Conservation (phyloP, 30 jellyfish, hydroid and myxozoan genomes). For the Aurelia aurita region DNA sequence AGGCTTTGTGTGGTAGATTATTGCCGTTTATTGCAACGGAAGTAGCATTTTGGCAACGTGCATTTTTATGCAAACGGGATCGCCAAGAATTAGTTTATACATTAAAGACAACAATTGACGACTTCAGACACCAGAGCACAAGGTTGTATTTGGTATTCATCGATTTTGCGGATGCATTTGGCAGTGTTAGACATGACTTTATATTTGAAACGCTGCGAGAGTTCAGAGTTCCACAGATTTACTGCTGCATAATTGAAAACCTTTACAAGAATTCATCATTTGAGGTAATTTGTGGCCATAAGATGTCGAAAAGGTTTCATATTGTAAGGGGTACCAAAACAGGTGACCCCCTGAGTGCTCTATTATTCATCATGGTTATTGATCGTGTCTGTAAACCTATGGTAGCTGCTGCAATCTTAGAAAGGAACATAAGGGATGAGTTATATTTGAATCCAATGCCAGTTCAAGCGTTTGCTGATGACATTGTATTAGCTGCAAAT, state of each 20-base stretch:
- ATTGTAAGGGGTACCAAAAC: not conserved
- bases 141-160: too few species aligned
- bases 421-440: too few species aligned
- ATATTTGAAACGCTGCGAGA: too few species aligned
- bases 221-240: too few species aligned
- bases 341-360: slow-evolving; percentile 22
- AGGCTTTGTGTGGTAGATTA: slow-evolving; percentile 16
- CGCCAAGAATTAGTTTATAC: slow-evolving; percentile 1
- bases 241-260: too few species aligned
- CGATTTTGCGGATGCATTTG: too few species aligned
- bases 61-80: slow-evolving; percentile 14
- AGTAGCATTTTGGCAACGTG: slow-evolving; percentile 15
- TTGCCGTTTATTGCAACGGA: slow-evolving; percentile 10
- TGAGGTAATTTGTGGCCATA: too few species aligned
- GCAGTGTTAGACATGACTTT: too few species aligned
- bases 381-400: not conserved
- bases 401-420: slow-evolving; percentile 10
- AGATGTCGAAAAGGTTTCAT: not conserved
- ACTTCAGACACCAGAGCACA: too few species aligned
- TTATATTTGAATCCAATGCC: not conserved
- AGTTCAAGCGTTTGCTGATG: slow-evolving; percentile 27
- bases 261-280: too few species aligned
- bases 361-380: slow-evolving; percentile 1
- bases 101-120: not conserved
- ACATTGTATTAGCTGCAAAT: too few species aligned